A percentile compares a stretch with the other conserved stretches of the same genome.
Evolutionary conservation across 2,113 vertebrate genomes (phyloP).

Genomic region (Chloropsis cyanopogon): DNA sequence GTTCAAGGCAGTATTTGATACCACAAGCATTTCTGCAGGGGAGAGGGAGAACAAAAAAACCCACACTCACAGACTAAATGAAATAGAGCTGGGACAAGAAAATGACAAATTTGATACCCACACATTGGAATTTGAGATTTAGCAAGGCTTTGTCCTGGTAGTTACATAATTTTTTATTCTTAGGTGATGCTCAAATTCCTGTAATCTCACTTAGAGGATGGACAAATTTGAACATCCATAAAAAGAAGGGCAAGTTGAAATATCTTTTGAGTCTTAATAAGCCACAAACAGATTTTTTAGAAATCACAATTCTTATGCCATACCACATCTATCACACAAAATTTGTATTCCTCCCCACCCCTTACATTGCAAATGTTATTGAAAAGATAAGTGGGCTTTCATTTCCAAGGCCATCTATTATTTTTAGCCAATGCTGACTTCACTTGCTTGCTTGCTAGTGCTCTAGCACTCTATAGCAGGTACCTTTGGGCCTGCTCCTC

Average conservation of each 20-base stretch:
- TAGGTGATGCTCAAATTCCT: not conserved
- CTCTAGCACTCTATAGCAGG: not conserved
- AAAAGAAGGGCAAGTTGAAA: not conserved
- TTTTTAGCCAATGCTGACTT: not conserved
- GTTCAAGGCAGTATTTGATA: not conserved
- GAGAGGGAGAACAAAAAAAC: not conserved
- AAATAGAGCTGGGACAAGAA: not conserved
- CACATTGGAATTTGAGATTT: not conserved
- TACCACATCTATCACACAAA: not conserved
- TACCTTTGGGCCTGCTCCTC: conserved; percentile 20
- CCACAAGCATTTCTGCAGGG: not conserved
- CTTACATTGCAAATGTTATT: not conserved
- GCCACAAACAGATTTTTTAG: not conserved
- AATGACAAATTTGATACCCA: not conserved
- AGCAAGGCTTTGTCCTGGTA: not conserved
- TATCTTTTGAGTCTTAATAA: not conserved
- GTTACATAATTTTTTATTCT: not conserved
- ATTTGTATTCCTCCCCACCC: not conserved
- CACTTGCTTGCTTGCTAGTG: not conserved
- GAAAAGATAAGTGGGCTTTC: not conserved
- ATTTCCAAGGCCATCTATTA: not conserved
- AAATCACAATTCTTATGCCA: not conserved
- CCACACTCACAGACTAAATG: not conserved
- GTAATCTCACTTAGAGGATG: not conserved
- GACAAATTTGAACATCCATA: not conserved